phyloP scores from a whole-genome alignment of 2,888 invertebrate species.

The Eilema caniola region DNA sequence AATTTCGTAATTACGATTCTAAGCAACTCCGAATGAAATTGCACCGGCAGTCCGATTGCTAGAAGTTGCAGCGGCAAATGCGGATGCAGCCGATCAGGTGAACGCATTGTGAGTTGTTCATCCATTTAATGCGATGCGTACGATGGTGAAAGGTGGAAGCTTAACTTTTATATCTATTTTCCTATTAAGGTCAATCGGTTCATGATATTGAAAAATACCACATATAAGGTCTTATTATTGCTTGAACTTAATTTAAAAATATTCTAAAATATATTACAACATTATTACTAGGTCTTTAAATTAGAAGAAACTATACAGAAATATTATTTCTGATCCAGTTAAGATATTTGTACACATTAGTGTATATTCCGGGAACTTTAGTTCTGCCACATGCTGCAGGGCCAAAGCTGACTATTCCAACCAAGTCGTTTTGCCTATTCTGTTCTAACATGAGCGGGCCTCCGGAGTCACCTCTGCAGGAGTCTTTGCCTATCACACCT shows the following conservation, averaged over 20 bases:
- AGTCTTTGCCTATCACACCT: conserved; percentile 84
- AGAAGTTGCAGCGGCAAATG: too few species aligned
- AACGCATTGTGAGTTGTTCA: too few species aligned
- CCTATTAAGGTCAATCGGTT: not conserved
- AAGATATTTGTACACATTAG: conserved; percentile 84
- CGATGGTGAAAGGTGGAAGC: too few species aligned
- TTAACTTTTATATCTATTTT: too few species aligned
- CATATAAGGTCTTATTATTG: not conserved
- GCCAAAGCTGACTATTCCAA: conserved; percentile 89
- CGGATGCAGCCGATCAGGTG: too few species aligned
- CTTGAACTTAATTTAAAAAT: not conserved
- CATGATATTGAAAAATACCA: not conserved
- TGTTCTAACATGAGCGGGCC: conserved; percentile 86
- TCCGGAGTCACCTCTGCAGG: conserved; percentile 89
- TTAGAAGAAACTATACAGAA: not conserved
- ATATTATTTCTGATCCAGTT: conserved; percentile 84
- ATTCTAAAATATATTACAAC: not conserved
- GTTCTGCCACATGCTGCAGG: conserved; percentile 87
- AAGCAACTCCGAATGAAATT: too few species aligned
- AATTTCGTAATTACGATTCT: too few species aligned
- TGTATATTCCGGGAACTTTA: conserved; percentile 88
- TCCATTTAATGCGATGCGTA: too few species aligned
- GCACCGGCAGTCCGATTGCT: too few species aligned
- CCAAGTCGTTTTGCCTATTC: conserved; percentile 54
- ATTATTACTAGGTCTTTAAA: not conserved